Base-by-base conservation (phyloP, 2,888 invertebrate genomes). In the Koerneria pararmatus region DNA sequence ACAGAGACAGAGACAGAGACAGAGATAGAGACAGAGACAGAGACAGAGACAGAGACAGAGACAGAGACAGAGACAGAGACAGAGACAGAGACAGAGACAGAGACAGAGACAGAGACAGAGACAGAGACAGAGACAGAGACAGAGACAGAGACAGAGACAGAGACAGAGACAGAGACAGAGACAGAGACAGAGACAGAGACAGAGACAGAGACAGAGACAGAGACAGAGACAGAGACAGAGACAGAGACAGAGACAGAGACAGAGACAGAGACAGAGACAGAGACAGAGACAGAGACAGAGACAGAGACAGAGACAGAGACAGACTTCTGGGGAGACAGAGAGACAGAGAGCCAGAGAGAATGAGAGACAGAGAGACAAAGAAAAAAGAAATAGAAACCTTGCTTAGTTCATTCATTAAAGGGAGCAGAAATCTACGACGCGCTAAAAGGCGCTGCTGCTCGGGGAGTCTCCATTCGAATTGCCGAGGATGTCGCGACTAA, bases 391-490 rank as follows among this genome's bases (percentile, higher is more conserved):
- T n/a, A 6, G 24, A 8, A 6, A 51, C 51, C n/a, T 22, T 6
- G 6, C 5, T n/a, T 51, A 51, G 6, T 29, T 24, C 5, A 29
- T 54, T 19, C 31, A 29, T 24, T 11, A 22, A 49, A 80, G 78
- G 80, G 80, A 8, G 41, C 57, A 31, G 64, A 71, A 27, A 72
- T 79, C 57, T 80, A 73, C 65, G 56, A 77, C 15, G 69, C 70
- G 1, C 63, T 81, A n/a, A 57, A 73, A 1, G 65, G 69, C 1
- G 72, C 79, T 2, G 80, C 76, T 1, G 56, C 71, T 15, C 66
- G 76, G 27, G 75, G 74, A 22, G 71, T 81, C 6, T 69, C 72
- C 32, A 66, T 80, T 29, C 49, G 73, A 57, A 78, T 80, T 59
- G 75, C 79, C 1, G 56, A 56, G 64, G 46, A 37, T 11, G 56